Base-by-base conservation (phyloP, 1,140 invertebrate genomes). In the Arctopsyche grandis region DNA sequence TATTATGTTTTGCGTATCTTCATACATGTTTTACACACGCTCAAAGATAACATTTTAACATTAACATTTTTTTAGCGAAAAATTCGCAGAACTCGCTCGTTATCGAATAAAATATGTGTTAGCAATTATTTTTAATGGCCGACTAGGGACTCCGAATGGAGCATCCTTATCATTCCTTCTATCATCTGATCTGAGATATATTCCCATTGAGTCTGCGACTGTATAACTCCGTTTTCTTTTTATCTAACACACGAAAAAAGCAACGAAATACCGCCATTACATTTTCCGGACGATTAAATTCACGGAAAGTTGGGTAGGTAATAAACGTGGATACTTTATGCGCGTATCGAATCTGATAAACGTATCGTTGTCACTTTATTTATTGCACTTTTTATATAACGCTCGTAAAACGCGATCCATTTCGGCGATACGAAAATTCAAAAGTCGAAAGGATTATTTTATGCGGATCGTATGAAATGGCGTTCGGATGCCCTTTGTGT, bases 111-210 rank as follows among this genome's bases (percentile, higher is more conserved):
- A 58, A 71, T 70, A 63, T 63, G 58, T 43, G 70, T 46, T 21
- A 66, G 48, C 78, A 79, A 79, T 79, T 79, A 79, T 79, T 79
- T 79, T 75, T 79, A 79, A 79, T 79, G 70, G 71, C 21, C 26
- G 56, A 66, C 56, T 24, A 26, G 56, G 58, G 56, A 19, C 58
- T 63, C 19, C n/a, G 10, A 9, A 26, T 19, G 10, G 16, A 46
- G 43, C 38, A 74, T 69, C 71, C 78, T 79, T 79, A 79, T 79
- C 78, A 79, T 79, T 48, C 38, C 10, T 21, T 26, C 29, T 43
- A 44, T 73, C 78, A 66, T 73, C 70, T 79, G 43, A 79, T 79
- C 71, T 75, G 26, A 74, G 29, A 79, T 73, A 73, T 79, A 38
- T 63, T 74, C 22, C 56, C 48, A 46, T 73, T 46, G 56, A 73